These are phyloP conservation scores for Agrochola macilenta DNA, from an alignment of 2,888 invertebrate genomes.

Conservation along the genomic window DNA sequence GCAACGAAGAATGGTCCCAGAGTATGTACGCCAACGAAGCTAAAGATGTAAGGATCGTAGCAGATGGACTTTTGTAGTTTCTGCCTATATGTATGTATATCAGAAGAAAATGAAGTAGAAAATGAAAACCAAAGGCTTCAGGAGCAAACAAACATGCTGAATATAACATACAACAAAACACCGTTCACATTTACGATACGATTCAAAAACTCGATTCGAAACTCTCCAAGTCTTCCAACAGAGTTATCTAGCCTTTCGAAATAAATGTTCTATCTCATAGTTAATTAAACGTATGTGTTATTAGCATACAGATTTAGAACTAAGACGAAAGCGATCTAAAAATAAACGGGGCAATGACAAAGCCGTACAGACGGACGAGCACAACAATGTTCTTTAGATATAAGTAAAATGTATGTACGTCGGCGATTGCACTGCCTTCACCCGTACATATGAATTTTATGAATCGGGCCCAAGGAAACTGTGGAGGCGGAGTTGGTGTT, in stretches of 20 bases:
- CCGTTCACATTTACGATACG: background rate
- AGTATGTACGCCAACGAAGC: no score
- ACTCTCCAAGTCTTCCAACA: background rate
- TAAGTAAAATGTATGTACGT: slow-evolving; percentile 85
- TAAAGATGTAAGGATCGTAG: no score
- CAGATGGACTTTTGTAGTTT: no score
- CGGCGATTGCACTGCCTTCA: slow-evolving; percentile 82
- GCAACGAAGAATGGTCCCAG: no score
- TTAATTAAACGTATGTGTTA: slow-evolving; percentile 59
- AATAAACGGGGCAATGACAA: slow-evolving; percentile 67
- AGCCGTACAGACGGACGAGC: slow-evolving; percentile 63
- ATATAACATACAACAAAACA: background rate
- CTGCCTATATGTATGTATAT: no score
- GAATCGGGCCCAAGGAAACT: slow-evolving; percentile 75
- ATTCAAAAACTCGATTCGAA: background rate
- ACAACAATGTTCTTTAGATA: slow-evolving; percentile 84
- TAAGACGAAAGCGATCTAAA: slow-evolving; percentile 57
- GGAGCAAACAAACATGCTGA: background rate
- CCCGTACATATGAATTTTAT: slow-evolving; percentile 89
- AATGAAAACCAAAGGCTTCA: background rate
- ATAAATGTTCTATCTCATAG: slow-evolving; percentile 32
- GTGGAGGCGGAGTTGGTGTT: slow-evolving; percentile 71
- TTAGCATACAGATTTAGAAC: slow-evolving; percentile 60
- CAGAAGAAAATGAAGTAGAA: background rate
- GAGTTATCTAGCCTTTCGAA: slow-evolving; percentile 3